Evolutionary conservation across 2,797 vertebrate genomes (phyloP), one percentile per base, ranked within the genome.

Genomic region (Muscicapa comitata): DNA sequence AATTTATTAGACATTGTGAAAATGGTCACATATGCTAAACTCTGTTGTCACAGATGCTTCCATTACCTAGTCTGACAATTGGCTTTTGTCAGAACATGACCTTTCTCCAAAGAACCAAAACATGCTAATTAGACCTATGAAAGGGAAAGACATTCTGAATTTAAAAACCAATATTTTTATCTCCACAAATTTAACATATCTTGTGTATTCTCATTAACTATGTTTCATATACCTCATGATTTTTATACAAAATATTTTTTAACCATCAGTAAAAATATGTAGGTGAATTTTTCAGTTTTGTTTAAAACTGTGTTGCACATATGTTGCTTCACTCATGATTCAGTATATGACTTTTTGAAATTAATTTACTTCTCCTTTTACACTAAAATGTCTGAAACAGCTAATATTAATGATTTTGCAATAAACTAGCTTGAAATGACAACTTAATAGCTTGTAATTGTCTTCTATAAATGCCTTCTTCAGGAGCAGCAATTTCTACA

Each of bases 381-480:
- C 43, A 85, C 48, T 87, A 63, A 94, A 92, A 93, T 82, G 7
- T 89, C 54, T 86, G 66, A 89, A 96, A 94, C 2, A 6, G 31
- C 47, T 93, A 92, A 94, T 95, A 97, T 91, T 96, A 96, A 96
- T 90, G 66, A 94, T 80, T 92, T 95, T 89, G 88, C 23, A 94
- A 84, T 94, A 95, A 84, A 93, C n/a, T 92, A 83, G 37, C 66
- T 94, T 77, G 62, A 82, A 97, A 91, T 94, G 93, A 82, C 94
- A 96, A 37, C 45, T 93, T 94, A 95, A 96, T 95, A 94, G 92
- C 91, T 85, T 97, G 38, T 87, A 97, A 98, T 93, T 72, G 57
- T 33, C 55, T 71, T 83, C 67, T 94, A 75, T 31, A 93, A 95
- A 97, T 95, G 75, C 77, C 75, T 93, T 96, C 76, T 95, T 53